These are phyloP conservation scores for Heliconius nattereri DNA, from an alignment of 1,140 invertebrate genomes.

Conservation along the genomic window DNA sequence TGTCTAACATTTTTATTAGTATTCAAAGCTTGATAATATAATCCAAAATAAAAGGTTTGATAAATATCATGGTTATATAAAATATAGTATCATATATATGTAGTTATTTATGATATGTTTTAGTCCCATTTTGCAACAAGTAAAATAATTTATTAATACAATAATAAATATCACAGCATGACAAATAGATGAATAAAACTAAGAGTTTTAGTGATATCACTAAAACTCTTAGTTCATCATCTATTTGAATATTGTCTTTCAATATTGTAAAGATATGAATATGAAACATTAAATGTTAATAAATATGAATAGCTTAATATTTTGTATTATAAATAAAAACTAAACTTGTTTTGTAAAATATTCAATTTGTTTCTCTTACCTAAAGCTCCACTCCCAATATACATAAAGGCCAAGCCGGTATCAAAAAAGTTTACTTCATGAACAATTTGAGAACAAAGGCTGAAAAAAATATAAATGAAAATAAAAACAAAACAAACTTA, in stretches of 20 bases:
- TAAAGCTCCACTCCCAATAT: conserved; percentile 69
- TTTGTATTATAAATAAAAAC: background rate
- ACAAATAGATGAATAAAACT: background rate
- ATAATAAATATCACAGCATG: background rate
- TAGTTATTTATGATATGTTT: too few relatives aligned
- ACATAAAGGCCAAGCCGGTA: conserved; percentile 72
- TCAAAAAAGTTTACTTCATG: conserved; percentile 70
- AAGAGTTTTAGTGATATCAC: background rate
- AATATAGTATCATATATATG: too few relatives aligned
- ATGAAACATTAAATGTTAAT: too few relatives aligned
- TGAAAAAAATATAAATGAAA: conserved; percentile 54
- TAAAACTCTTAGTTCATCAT: too few relatives aligned
- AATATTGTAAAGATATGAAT: too few relatives aligned
- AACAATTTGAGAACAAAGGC: conserved; percentile 67
- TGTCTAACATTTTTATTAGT: background rate
- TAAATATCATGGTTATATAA: background rate
- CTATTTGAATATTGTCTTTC: too few relatives aligned
- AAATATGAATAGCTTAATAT: too few relatives aligned
- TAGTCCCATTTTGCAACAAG: background rate
- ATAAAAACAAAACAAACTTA: conserved; percentile 27
- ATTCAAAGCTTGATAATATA: background rate
- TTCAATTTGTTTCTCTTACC: conserved; percentile 56
- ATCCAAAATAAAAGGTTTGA: background rate
- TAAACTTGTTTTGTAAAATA: background rate
- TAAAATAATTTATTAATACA: background rate